Conservation (phyloP, 64 coral and sea anemone species). For the Montipora capricornis region DNA sequence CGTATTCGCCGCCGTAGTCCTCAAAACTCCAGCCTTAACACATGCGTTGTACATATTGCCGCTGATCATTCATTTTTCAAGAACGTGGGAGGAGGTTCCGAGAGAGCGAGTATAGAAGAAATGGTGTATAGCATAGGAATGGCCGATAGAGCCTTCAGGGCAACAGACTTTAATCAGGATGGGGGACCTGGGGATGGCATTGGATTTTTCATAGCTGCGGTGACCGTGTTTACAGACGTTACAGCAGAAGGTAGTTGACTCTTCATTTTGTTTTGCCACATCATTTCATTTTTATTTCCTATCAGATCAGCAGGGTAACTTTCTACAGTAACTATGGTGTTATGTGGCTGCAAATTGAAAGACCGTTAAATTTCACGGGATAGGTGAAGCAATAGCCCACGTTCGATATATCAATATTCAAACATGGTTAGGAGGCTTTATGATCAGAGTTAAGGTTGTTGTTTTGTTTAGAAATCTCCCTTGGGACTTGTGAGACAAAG, state of each 20-base stretch:
- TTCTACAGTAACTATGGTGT: not conserved
- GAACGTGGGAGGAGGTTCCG: conserved; percentile 61
- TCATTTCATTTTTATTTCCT: not conserved
- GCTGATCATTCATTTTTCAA: conserved; percentile 89
- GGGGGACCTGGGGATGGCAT: conserved; percentile 85
- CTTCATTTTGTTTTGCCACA: not conserved
- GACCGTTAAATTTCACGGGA: no score
- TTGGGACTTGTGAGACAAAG: no score
- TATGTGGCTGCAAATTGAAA: no score
- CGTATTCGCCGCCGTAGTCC: not conserved
- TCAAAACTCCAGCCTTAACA: conserved; percentile 7
- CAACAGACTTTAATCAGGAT: conserved; percentile 90
- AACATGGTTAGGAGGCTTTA: no score
- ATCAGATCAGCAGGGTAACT: not conserved
- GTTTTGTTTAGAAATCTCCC: no score
- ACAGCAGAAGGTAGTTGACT: conserved; percentile 67
- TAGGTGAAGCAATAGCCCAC: no score
- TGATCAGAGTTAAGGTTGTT: no score
- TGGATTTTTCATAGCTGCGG: conserved; percentile 78
- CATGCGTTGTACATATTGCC: conserved; percentile 82
- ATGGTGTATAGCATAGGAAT: conserved; percentile 87
- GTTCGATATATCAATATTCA: no score
- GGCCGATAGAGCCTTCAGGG: conserved; percentile 84
- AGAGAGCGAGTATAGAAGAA: conserved; percentile 60
- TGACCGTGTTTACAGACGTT: conserved; percentile 76